A percentile compares a stretch with the other conserved stretches of the same genome.
These are phyloP conservation scores for Agriopis aurantiaria DNA, from an alignment of 2,888 invertebrate genomes.

Conservation along the genomic window DNA sequence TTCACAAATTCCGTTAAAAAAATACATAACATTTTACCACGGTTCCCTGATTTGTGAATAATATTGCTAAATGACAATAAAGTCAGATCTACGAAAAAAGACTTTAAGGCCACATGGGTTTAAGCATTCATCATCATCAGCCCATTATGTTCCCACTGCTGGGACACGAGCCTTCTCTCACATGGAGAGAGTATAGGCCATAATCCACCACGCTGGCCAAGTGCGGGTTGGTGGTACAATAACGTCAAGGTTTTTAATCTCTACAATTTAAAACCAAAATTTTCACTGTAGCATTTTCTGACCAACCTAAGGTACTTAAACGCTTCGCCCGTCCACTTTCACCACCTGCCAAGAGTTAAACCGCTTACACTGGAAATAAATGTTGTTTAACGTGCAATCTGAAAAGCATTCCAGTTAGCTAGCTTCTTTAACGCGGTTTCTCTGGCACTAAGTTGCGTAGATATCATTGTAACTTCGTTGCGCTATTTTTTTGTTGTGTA, in stretches of 20 bases:
- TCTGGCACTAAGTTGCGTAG: neutral
- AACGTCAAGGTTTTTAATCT: neutral
- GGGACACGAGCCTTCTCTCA: too few species aligned
- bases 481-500: neutral
- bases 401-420: slow-evolving; percentile 28
- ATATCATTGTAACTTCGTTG: neutral
- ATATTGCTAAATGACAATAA: too few species aligned
- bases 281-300: neutral
- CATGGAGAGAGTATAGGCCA: too few species aligned
- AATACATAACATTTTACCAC: too few species aligned
- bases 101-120: too few species aligned
- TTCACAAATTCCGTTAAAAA: too few species aligned
- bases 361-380: slow-evolving; percentile 70
- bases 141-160: neutral
- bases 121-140: too few species aligned
- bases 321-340: slow-evolving; percentile 70
- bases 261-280: neutral
- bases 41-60: too few species aligned
- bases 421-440: neutral
- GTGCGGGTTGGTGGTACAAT: neutral
- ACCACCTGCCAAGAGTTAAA: slow-evolving; percentile 60
- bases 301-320: slow-evolving; percentile 37
- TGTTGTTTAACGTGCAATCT: slow-evolving; percentile 53
- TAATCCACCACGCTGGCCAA: too few species aligned
- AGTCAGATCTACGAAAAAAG: too few species aligned